phyloP scores from a whole-genome alignment of 2,113 vertebrate species.

The Agelaius phoeniceus region DNA sequence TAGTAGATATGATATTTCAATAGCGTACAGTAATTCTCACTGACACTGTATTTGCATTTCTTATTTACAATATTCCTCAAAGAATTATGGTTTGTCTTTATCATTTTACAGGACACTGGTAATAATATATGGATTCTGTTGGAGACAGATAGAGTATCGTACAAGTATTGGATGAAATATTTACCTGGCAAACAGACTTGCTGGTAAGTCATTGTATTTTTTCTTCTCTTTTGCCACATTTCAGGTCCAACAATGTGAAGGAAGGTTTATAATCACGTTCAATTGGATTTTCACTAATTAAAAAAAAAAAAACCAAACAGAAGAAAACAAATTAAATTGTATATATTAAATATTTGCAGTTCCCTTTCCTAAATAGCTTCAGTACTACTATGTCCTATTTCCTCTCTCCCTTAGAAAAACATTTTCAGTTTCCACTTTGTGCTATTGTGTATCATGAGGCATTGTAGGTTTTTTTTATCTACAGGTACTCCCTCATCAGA shows the following conservation, averaged over 20 bases:
- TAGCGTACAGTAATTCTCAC: neutral
- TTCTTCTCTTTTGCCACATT: neutral
- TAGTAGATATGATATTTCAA: neutral
- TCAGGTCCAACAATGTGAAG: neutral
- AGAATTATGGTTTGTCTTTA: neutral
- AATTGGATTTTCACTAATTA: neutral
- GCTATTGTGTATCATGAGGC: neutral
- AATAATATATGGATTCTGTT: neutral
- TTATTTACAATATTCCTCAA: neutral
- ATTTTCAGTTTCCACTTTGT: neutral
- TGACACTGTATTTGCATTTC: neutral
- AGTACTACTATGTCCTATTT: neutral
- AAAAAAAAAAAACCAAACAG: neutral
- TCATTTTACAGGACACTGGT: neutral
- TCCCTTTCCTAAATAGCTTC: neutral
- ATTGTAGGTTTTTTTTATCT: neutral
- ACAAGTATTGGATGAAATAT: neutral
- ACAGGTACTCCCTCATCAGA: neutral
- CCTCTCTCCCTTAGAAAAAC: neutral
- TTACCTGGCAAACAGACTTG: neutral
- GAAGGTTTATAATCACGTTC: neutral
- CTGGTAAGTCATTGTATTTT: constrained; percentile 3
- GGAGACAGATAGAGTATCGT: neutral
- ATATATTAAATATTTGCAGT: neutral
- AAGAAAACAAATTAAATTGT: neutral